Conservation (phyloP, 2,797 vertebrate species). For the Phoxinus dragarum region DNA sequence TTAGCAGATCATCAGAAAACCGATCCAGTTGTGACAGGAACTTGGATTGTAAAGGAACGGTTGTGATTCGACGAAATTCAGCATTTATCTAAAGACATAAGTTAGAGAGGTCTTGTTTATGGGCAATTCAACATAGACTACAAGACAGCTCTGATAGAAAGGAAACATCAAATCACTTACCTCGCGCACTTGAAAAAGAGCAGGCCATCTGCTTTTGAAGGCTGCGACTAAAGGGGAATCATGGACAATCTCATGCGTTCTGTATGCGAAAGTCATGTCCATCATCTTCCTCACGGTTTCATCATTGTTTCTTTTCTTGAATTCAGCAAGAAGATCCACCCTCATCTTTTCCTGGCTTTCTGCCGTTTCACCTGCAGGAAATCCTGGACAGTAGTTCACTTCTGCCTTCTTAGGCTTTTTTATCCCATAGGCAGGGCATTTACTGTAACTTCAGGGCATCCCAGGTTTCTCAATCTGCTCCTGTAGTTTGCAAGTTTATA, state of each 20-base stretch:
- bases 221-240: neutral
- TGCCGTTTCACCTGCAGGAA: neutral
- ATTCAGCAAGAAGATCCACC: neutral
- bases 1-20: conserved; percentile 26
- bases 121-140: too few species aligned
- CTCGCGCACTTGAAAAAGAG: conserved; percentile 14
- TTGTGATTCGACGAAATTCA: conserved; percentile 27
- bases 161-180: conserved; percentile 14
- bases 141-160: neutral
- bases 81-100: conserved; percentile 31
- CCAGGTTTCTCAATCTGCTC: too few species aligned
- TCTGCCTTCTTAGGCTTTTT: too few species aligned
- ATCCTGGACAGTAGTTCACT: too few species aligned
- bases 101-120: neutral
- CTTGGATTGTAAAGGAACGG: conserved; percentile 26
- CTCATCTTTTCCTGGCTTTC: neutral
- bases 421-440: too few species aligned
- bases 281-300: conserved; percentile 22
- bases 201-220: neutral
- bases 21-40: conserved; percentile 26
- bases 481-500: too few species aligned
- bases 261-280: conserved; percentile 28
- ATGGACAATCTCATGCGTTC: conserved; percentile 21
- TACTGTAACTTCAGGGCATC: too few species aligned
- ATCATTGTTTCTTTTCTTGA: neutral